These are phyloP conservation scores for Mesocricetus auratus DNA, from an alignment of 2,113 vertebrate genomes.

Conservation along the genomic window DNA sequence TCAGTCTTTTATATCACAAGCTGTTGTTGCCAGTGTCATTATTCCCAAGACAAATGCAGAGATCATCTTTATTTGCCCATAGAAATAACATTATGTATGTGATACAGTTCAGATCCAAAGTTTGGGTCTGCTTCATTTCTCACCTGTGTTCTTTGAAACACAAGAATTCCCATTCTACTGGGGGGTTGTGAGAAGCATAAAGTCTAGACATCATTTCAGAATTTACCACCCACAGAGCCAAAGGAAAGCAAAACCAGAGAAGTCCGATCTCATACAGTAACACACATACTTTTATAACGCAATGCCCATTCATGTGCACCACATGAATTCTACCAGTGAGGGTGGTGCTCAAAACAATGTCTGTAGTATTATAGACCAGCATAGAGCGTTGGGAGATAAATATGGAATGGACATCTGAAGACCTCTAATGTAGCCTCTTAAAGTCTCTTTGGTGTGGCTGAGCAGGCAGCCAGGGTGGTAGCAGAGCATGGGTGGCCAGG, in stretches of 20 bases:
- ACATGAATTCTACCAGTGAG: background rate
- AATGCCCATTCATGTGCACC: background rate
- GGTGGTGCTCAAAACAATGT: background rate
- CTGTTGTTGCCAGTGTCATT: background rate
- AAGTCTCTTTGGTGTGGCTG: background rate
- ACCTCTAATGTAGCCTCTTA: background rate
- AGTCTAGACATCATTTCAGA: background rate
- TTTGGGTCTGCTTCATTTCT: too few relatives aligned
- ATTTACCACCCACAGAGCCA: background rate
- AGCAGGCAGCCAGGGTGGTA: too few relatives aligned
- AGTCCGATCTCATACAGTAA: background rate
- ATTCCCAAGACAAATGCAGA: background rate
- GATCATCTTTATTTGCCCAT: background rate
- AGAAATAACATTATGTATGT: background rate
- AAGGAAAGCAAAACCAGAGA: background rate
- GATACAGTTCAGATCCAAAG: background rate
- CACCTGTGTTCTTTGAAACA: background rate
- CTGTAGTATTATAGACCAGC: background rate
- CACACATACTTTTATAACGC: background rate
- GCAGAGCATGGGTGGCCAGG: fast-evolving
- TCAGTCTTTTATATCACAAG: background rate
- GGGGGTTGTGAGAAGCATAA: background rate
- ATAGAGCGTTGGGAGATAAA: background rate
- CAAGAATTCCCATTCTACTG: background rate
- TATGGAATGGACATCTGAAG: background rate